Evolutionary conservation across 2,113 vertebrate genomes (phyloP).

Genomic region (Varanus komodoensis): DNA sequence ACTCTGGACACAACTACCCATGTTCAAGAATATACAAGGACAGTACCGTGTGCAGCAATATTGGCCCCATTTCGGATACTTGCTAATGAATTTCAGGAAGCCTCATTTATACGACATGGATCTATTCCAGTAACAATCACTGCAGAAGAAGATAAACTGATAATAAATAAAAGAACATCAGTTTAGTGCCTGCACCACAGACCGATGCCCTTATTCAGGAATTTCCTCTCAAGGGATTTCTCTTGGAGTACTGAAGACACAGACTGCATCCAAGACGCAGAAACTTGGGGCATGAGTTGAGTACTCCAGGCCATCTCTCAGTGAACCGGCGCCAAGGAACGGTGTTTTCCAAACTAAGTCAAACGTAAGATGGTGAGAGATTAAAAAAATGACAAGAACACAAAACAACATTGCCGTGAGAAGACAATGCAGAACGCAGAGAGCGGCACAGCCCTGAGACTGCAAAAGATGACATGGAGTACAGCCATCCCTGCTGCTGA

Average conservation of each 20-base stretch:
- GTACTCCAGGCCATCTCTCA: neutral
- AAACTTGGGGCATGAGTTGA: neutral
- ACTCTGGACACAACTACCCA: no score
- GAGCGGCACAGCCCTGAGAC: neutral
- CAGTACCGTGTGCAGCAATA: neutral
- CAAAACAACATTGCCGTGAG: neutral
- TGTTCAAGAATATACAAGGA: neutral
- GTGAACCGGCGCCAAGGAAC: neutral
- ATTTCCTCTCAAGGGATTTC: constrained; percentile 22
- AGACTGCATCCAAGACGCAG: neutral
- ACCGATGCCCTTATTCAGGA: neutral
- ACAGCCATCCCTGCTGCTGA: neutral
- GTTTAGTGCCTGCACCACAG: neutral
- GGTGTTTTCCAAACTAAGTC: neutral
- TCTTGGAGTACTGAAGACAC: neutral
- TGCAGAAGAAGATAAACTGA: neutral
- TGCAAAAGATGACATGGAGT: neutral
- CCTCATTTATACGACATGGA: neutral
- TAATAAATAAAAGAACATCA: neutral
- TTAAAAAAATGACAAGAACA: no score
- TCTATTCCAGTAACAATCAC: neutral
- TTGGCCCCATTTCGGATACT: neutral
- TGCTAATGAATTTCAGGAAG: neutral
- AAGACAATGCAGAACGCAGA: neutral
- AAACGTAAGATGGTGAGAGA: neutral